Conservation (phyloP, 2,888 invertebrate genomes). For the Dasypolia templi region DNA sequence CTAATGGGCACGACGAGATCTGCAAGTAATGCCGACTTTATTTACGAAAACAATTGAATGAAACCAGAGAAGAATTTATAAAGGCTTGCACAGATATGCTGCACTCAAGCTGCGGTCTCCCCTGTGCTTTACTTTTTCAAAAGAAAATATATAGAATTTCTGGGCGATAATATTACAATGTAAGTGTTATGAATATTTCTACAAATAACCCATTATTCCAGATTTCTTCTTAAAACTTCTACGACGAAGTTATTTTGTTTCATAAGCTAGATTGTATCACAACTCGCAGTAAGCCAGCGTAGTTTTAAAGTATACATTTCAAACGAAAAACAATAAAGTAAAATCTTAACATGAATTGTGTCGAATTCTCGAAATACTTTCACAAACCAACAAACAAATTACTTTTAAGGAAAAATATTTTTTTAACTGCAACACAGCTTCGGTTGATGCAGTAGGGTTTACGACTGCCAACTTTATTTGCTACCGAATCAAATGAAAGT, state of each 20-base stretch:
- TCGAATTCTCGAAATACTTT: constrained; percentile 63
- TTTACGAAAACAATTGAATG: constrained; percentile 52
- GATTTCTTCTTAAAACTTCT: constrained; percentile 8
- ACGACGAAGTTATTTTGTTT: background rate
- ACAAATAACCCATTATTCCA: background rate
- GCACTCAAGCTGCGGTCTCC: background rate
- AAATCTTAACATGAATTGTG: constrained; percentile 47
- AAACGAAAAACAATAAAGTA: constrained; percentile 17
- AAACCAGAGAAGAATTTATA: constrained; percentile 18
- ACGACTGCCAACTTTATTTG: constrained; percentile 45
- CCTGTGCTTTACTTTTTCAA: background rate
- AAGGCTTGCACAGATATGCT: background rate
- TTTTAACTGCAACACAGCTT: constrained; percentile 70
- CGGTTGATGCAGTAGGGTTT: constrained; percentile 63
- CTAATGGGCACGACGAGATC: constrained; percentile 31
- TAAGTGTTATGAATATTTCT: background rate
- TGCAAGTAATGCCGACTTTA: constrained; percentile 24
- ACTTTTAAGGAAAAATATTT: constrained; percentile 78
- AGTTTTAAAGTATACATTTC: constrained; percentile 13
- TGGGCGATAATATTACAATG: background rate
- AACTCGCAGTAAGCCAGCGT: background rate
- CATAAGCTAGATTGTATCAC: constrained; percentile 2
- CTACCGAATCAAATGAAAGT: constrained; percentile 26
- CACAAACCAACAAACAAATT: constrained; percentile 75
- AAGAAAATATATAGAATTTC: background rate